phyloP scores from a whole-genome alignment of 37 sponge, comb jelly and placozoan genomes.

The Eunapius fragilis region DNA sequence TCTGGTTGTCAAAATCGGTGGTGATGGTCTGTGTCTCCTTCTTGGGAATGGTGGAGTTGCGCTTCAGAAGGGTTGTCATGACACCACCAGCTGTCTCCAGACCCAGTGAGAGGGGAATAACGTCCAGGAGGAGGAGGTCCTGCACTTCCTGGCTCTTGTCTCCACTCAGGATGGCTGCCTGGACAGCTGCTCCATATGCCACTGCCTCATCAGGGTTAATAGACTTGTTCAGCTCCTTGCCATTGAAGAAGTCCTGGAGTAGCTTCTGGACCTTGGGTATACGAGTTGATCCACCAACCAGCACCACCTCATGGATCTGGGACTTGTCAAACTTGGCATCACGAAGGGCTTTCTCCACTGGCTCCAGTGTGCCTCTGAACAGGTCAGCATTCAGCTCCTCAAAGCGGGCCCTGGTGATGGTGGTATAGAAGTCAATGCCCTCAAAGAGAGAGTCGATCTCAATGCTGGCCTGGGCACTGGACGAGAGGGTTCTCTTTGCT shows the following conservation, averaged over 20 bases:
- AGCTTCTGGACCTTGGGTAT: slow-evolving; percentile 94
- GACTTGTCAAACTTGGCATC: slow-evolving; percentile 93
- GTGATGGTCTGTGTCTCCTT: slow-evolving; percentile 77
- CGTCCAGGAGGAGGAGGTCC: slow-evolving; percentile 92
- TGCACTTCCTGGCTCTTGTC: slow-evolving; percentile 82
- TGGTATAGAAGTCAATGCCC: slow-evolving; percentile 94
- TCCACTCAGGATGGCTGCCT: slow-evolving; percentile 93
- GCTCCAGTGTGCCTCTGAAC: slow-evolving; percentile 83
- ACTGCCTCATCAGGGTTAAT: slow-evolving; percentile 99
- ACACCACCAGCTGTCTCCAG: slow-evolving; percentile 96
- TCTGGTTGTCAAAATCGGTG: slow-evolving; percentile 92
- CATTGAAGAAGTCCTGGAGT: slow-evolving; percentile 96
- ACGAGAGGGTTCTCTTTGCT: slow-evolving; percentile 93
- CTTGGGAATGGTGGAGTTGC: slow-evolving; percentile 73
- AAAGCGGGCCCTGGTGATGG: slow-evolving; percentile 91
- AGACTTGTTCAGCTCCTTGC: slow-evolving; percentile 93
- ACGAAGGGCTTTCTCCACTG: slow-evolving; percentile 91
- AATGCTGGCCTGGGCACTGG: slow-evolving; percentile 86
- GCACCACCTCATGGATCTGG: slow-evolving; percentile 85
- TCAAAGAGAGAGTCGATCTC: slow-evolving; percentile 93
- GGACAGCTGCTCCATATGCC: slow-evolving; percentile 97
- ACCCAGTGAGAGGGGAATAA: slow-evolving; percentile 93
- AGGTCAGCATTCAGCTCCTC: slow-evolving; percentile 92
- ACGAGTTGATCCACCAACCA: slow-evolving; percentile 95
- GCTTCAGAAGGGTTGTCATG: slow-evolving; percentile 85